These are phyloP conservation scores for Cosmia trapezina DNA, from an alignment of 2,888 invertebrate species.

Conservation along the genomic window DNA sequence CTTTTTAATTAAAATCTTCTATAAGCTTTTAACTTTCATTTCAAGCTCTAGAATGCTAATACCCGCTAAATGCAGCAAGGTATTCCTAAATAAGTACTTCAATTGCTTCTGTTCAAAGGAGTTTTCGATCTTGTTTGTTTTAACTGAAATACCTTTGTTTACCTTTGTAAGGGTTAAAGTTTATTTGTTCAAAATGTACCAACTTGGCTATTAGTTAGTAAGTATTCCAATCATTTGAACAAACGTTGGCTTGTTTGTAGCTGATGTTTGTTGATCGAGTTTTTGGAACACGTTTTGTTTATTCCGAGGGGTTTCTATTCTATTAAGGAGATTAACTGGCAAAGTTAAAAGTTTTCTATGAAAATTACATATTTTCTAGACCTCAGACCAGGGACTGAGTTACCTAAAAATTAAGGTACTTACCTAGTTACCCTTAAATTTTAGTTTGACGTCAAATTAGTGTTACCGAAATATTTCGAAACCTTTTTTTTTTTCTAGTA, in stretches of 20 bases:
- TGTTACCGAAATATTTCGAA: too few species aligned
- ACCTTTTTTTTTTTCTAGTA: too few species aligned
- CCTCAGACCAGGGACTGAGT: neutral
- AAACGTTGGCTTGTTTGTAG: conserved; percentile 29
- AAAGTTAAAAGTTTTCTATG: neutral
- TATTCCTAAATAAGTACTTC: neutral
- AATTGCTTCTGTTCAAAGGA: conserved; percentile 7
- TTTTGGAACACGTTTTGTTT: neutral
- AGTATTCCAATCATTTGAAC: conserved; percentile 53
- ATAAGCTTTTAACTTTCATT: neutral
- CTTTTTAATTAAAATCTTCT: too few species aligned
- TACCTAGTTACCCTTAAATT: too few species aligned
- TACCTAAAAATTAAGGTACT: too few species aligned
- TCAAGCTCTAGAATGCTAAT: neutral
- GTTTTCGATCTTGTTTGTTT: conserved; percentile 13
- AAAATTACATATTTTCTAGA: neutral
- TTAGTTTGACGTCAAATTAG: too few species aligned
- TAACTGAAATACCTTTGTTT: conserved; percentile 27
- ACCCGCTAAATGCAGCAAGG: neutral
- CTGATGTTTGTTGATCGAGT: conserved; percentile 3
- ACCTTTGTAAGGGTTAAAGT: conserved; percentile 26
- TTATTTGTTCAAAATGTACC: conserved; percentile 20
- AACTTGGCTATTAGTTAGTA: conserved; percentile 40
- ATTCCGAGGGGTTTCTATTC: neutral
- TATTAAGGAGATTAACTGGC: neutral